Percentiles rank a stretch among this genome's conserved stretches.
Evolutionary conservation across 2,797 vertebrate species (phyloP).

Genomic region (Stomatorhinus walkeri): DNA sequence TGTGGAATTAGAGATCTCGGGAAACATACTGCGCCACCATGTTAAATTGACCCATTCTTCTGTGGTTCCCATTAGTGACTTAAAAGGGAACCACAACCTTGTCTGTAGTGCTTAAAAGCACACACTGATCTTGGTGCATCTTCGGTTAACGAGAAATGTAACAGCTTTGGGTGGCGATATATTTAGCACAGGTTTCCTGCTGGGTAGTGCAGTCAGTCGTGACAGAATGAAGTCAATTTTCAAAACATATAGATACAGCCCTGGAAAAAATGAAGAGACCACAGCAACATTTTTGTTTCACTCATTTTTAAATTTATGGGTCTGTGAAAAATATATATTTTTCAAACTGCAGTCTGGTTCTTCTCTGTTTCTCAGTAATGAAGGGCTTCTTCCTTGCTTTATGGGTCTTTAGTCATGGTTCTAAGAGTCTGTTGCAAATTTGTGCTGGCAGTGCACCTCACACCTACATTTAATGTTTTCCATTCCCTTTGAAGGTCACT

Average conservation of each 20-base stretch:
- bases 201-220: not conserved
- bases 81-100: not conserved
- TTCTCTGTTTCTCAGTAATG: not conserved
- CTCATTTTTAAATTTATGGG: not conserved
- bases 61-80: not conserved
- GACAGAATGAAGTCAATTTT: constrained; percentile 6
- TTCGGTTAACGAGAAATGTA: not conserved
- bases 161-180: constrained; percentile 5
- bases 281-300: not conserved
- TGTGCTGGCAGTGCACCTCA: not conserved
- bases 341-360: not conserved
- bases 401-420: not conserved
- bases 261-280: not conserved
- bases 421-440: not conserved
- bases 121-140: not conserved
- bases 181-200: not conserved
- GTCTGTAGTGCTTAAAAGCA: not conserved
- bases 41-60: not conserved
- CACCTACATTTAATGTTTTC: not conserved
- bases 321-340: not conserved
- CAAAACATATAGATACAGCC: not conserved
- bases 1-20: not conserved
- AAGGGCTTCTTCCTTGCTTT: not conserved
- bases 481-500: not conserved
- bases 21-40: not conserved